Base-by-base conservation (phyloP, 2,888 invertebrate genomes). In the Synergus gifuensis region DNA sequence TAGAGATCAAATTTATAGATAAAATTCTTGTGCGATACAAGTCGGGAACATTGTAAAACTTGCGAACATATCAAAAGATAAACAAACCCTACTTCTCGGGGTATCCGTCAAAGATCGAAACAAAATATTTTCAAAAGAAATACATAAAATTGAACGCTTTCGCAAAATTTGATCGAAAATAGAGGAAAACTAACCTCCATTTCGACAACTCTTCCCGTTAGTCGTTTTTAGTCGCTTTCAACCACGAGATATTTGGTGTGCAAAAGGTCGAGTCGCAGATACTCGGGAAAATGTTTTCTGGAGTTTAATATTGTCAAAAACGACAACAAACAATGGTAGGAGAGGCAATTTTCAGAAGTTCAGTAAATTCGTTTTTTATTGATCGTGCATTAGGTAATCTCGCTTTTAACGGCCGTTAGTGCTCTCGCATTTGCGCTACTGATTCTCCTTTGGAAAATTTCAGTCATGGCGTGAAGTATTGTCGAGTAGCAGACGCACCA, bases 351-450 rank as follows among this genome's bases (percentile, higher is more conserved):
- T 54, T 73, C 36, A 11, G 9, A 36, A n/a, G 49, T 42, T 66
- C 40, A 44, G 66, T 81, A 62, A 76, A 42, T 49, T 69, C 40
- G 78, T 12, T 77, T 73, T 73, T 73, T 73, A 73, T 73, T 54
- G 73, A 73, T 73, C 36, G 28, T 69, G 28, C 49, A 22, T 69
- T 83, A 83, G 82, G 83, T 83, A 82, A 83, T 82, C 76, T 83
- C 83, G 54, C 80, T 80, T 76, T 81, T 78, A 77, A 77, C 78
- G 79, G 78, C 78, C 62, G 81, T 78, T 78, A 69, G 80, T 76
- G 82, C 82, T 82, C 81, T 83, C 63, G 82, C 79, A 80, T 83
- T 86, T 82, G 76, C 82, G 81, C 81, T 77, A 80, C 83, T 81
- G 79, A 77, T 77, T 80, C 78, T 79, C 81, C 80, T 79, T 81